Evolutionary conservation across 2,888 invertebrate species (phyloP), one percentile per base, ranked within the genome.

Genomic region (Myopa testacea): DNA sequence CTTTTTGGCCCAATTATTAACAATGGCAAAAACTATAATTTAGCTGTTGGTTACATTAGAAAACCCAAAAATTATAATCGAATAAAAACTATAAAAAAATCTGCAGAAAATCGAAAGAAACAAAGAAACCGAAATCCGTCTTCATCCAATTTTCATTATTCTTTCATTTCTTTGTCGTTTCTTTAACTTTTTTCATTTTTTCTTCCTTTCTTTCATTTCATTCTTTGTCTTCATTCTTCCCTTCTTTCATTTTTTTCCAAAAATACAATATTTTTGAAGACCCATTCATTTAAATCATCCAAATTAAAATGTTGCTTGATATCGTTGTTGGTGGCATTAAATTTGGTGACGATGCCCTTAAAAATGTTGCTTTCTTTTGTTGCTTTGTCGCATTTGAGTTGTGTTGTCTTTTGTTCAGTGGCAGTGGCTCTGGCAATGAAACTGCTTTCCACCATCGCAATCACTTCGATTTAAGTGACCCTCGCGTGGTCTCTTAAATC

Each of bases 221-320:
- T 19, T 38, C 16, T 12, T n/a, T 19, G 62, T 5, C 7, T 60
- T 62, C 50, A 58, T 45, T 63, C 12, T n/a, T 16, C 0, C 12
- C 16, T n/a, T 58, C n/a, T n/a, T 74, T 77, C 78, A 78, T 77
- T 74, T 71, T 71, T 73, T 73, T 78, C 71, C 80, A 78, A 78
- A 77, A 73, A 78, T 63, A 67, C 1, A 5, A n/a, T 6, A n/a
- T 45, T 45, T 45, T 10, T 45, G 1, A 45, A 45, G 75, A 77
- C 67, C 10, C 50, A 37, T 67, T 78, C 65, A 75, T 62, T 62
- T 50, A 67, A 78, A 26, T 37, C 45, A 40, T 37, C 50, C 45
- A 45, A 75, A 77, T 77, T 73, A 67, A 73, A 67, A 52, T 72
- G 68, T 52, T 7, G 65, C 71, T 45, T 45, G 45, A 6, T 45